Conservation (phyloP, 2,888 invertebrate genomes). For the Agrochola circellaris region DNA sequence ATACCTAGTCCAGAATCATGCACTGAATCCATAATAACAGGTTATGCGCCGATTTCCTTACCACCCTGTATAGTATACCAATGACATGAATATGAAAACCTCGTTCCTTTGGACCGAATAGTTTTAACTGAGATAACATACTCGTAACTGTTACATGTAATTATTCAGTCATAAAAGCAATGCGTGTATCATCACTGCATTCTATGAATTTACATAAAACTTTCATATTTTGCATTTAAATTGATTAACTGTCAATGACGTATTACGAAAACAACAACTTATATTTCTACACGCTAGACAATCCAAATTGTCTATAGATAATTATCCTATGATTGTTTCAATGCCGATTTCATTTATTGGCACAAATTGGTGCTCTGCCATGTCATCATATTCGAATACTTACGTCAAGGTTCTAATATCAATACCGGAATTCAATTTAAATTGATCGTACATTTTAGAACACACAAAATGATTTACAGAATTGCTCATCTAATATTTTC, state of each 20-base stretch:
- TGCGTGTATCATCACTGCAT: slow-evolving; percentile 8
- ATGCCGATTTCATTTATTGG: slow-evolving; percentile 71
- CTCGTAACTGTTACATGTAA: background rate
- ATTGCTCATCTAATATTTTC: background rate
- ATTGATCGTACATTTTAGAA: slow-evolving; percentile 22
- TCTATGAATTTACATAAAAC: slow-evolving; percentile 12
- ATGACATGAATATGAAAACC: no score
- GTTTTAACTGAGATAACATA: no score
- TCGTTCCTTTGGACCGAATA: no score
- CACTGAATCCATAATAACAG: no score
- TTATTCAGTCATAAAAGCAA: background rate
- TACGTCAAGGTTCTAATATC: slow-evolving; percentile 49
- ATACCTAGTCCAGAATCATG: no score
- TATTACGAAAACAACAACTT: slow-evolving; percentile 45
- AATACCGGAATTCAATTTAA: slow-evolving; percentile 33
- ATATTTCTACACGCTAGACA: slow-evolving; percentile 36
- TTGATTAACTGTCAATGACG: slow-evolving; percentile 39
- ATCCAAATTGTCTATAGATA: slow-evolving; percentile 64
- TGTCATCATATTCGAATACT: slow-evolving; percentile 69
- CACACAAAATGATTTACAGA: background rate
- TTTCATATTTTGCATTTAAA: slow-evolving; percentile 38
- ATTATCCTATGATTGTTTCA: slow-evolving; percentile 69
- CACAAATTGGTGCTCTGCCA: slow-evolving; percentile 68
- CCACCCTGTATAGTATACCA: no score
- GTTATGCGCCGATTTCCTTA: no score